A percentile compares a stretch with the other conserved stretches of the same genome.
phyloP scores from a whole-genome alignment of 1,140 invertebrate genomes.

The Manduca sexta region DNA sequence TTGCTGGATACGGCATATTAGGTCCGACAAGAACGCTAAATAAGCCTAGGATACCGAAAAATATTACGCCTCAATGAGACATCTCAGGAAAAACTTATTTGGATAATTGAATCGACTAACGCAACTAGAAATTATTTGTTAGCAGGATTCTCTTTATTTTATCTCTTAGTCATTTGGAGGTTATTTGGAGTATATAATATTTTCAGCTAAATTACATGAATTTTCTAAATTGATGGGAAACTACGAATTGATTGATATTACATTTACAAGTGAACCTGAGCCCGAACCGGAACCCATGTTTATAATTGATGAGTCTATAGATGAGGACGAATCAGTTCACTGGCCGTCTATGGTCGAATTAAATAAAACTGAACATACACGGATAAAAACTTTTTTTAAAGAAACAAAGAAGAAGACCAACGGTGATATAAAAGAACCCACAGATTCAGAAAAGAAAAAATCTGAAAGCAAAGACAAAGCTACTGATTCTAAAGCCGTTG shows the following conservation, averaged over 20 bases:
- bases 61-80: constrained; percentile 8
- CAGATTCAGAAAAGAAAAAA: background rate
- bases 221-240: constrained; percentile 44
- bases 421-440: background rate
- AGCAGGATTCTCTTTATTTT: constrained; percentile 40
- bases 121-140: constrained; percentile 43
- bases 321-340: constrained; percentile 18
- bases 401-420: constrained; percentile 15
- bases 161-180: constrained; percentile 30
- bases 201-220: constrained; percentile 47
- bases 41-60: constrained; percentile 18
- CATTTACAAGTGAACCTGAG: constrained; percentile 13
- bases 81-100: constrained; percentile 27
- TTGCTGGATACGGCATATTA: constrained; percentile 31
- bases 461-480: background rate
- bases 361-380: constrained; percentile 24
- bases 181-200: constrained; percentile 36
- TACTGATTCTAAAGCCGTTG: background rate
- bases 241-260: constrained; percentile 38
- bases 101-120: constrained; percentile 27
- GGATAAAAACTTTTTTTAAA: constrained; percentile 29
- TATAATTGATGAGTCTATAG: constrained; percentile 15
- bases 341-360: constrained; percentile 31
- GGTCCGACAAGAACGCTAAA: constrained; percentile 29
- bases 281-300: constrained; percentile 3